phyloP scores from a whole-genome alignment of 2,797 vertebrate genomes.

The Acanthis flammea region DNA sequence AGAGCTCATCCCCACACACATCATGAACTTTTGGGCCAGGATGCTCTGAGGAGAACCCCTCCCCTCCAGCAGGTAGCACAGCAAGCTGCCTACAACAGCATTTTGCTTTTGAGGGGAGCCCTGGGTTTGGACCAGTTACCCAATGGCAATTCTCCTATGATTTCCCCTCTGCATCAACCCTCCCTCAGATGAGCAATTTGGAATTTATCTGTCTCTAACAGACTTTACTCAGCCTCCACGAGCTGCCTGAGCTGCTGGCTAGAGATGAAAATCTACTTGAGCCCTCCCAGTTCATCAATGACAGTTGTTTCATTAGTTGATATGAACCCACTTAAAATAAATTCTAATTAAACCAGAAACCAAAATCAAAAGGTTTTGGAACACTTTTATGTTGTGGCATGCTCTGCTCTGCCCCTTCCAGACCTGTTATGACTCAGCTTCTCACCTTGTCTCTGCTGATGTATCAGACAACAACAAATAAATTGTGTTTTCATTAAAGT shows the following conservation, averaged over 20 bases:
- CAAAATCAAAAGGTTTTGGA: constrained; percentile 28
- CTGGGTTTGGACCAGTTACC: neutral
- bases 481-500: constrained; percentile 44
- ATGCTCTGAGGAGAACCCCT: neutral
- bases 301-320: constrained; percentile 59
- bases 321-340: constrained; percentile 46
- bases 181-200: constrained; percentile 29
- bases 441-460: neutral
- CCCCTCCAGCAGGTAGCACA: neutral
- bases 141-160: neutral
- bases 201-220: constrained; percentile 34
- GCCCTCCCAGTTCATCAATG: constrained; percentile 52
- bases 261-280: constrained; percentile 46
- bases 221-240: neutral
- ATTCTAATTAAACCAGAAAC: constrained; percentile 60
- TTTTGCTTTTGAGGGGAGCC: neutral
- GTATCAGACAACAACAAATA: constrained; percentile 17
- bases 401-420: neutral
- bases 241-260: constrained; percentile 5
- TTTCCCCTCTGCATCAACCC: neutral
- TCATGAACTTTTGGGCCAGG: fast-evolving
- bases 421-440: constrained; percentile 10
- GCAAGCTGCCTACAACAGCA: neutral
- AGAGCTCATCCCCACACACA: neutral
- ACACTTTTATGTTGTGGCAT: neutral